Evolutionary conservation across 2,888 invertebrate genomes (phyloP).

Genomic region (Norana najaformis): DNA sequence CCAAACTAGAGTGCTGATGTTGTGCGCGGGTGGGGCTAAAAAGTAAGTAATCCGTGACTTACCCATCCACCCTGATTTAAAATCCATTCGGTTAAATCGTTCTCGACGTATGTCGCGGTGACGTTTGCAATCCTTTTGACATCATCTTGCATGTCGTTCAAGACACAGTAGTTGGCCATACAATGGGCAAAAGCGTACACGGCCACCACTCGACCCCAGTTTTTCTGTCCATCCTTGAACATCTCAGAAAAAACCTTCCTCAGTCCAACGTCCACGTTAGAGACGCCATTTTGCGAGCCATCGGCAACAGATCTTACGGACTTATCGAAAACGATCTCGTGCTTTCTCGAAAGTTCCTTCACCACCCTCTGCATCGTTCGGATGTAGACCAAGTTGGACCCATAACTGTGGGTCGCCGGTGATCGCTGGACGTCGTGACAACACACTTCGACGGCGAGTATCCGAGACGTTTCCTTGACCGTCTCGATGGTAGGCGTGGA

Average conservation of each 20-base stretch:
- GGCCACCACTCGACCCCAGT: conserved; percentile 59
- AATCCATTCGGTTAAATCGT: conserved; percentile 56
- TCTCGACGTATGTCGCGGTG: conserved; percentile 56
- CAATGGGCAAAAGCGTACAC: conserved; percentile 56
- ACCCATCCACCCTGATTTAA: conserved; percentile 59
- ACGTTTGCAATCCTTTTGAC: conserved; percentile 51
- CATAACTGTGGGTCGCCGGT: neutral
- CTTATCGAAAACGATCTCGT: conserved; percentile 24
- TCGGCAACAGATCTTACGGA: neutral
- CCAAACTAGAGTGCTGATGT: too few relatives aligned
- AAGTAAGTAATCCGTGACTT: conserved; percentile 40
- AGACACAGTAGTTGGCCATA: conserved; percentile 47
- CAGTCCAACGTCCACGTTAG: conserved; percentile 16
- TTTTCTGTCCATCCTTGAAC: conserved; percentile 57
- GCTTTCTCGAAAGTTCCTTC: conserved; percentile 22
- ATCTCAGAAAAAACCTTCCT: conserved; percentile 49
- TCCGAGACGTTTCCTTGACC: neutral
- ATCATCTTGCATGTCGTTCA: conserved; percentile 35
- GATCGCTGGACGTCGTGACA: conserved; percentile 1
- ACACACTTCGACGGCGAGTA: neutral
- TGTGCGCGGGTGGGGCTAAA: too few relatives aligned
- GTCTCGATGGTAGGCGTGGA: neutral
- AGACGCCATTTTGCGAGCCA: neutral
- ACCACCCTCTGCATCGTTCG: conserved; percentile 25
- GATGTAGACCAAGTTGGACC: neutral